Conservation (phyloP, 2,888 invertebrate species). For the Aproaerema taeniolella region DNA sequence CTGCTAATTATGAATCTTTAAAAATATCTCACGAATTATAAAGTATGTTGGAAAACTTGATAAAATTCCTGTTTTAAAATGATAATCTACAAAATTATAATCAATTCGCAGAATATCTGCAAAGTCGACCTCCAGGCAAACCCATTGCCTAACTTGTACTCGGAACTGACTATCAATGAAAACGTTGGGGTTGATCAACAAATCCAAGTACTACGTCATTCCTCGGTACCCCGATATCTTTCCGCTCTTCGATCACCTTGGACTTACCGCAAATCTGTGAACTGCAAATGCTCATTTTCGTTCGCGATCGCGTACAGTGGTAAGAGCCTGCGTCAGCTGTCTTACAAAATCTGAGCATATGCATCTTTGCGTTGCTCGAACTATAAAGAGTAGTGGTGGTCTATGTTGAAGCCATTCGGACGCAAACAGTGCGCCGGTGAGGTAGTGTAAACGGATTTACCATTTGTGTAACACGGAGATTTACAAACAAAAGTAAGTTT, state of each 20-base stretch:
- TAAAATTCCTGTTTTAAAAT: too few relatives aligned
- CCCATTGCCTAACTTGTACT: conserved; percentile 62
- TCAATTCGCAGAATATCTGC: too few relatives aligned
- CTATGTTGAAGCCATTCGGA: conserved; percentile 66
- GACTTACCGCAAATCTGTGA: too few relatives aligned
- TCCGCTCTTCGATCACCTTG: too few relatives aligned
- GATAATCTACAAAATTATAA: too few relatives aligned
- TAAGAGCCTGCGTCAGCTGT: conserved; percentile 56
- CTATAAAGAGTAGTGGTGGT: conserved; percentile 69
- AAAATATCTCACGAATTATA: too few relatives aligned
- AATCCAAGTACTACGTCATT: conserved; percentile 44
- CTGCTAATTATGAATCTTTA: too few relatives aligned
- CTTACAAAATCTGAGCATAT: conserved; percentile 71
- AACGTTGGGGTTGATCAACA: conserved; percentile 65
- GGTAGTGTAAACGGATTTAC: conserved; percentile 49
- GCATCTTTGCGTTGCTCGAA: conserved; percentile 69
- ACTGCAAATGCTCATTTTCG: too few relatives aligned
- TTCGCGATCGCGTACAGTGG: conserved; percentile 34
- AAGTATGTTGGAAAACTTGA: too few relatives aligned
- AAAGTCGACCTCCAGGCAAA: conserved; percentile 57
- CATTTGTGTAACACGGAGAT: conserved; percentile 49
- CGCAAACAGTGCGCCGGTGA: conserved; percentile 65
- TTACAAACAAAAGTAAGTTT: conserved; percentile 54
- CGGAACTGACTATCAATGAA: conserved; percentile 57
- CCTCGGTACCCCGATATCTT: conserved; percentile 44